Conservation (phyloP, 2,888 invertebrate species). For the Leucoma salicis region DNA sequence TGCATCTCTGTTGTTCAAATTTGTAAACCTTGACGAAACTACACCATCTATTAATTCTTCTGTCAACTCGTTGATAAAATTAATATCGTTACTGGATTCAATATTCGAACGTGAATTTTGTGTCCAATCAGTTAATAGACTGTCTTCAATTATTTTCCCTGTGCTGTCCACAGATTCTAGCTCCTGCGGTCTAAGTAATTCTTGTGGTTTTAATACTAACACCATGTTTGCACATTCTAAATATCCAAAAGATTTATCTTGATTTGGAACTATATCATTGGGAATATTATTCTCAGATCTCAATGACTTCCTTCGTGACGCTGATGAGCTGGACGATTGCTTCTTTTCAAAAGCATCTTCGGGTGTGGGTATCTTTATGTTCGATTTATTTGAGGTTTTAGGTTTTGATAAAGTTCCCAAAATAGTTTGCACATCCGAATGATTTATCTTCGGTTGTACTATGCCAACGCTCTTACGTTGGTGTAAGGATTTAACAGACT, state of each 20-base stretch:
- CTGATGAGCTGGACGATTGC: slow-evolving; percentile 25
- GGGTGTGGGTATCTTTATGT: slow-evolving; percentile 35
- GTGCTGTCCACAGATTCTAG: slow-evolving; percentile 4
- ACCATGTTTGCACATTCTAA: slow-evolving; percentile 36
- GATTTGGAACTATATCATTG: not conserved
- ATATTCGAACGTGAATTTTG: slow-evolving; percentile 23
- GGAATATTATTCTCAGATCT: slow-evolving; percentile 15
- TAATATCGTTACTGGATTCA: slow-evolving; percentile 24
- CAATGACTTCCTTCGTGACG: slow-evolving; percentile 31
- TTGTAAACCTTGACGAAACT: slow-evolving; percentile 27
- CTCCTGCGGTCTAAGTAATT: slow-evolving; percentile 2
- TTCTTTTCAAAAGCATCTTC: slow-evolving; percentile 31
- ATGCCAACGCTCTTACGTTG: slow-evolving; percentile 48
- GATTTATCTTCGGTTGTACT: slow-evolving; percentile 42
- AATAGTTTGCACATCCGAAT: slow-evolving; percentile 29
- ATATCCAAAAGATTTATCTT: slow-evolving; percentile 11
- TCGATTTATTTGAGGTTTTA: slow-evolving; percentile 41
- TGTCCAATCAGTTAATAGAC: slow-evolving; percentile 32
- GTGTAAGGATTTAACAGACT: slow-evolving; percentile 36
- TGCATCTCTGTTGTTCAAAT: slow-evolving; percentile 34
- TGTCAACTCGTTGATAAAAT: slow-evolving; percentile 44
- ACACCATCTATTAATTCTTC: slow-evolving; percentile 53
- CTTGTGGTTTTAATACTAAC: slow-evolving; percentile 30
- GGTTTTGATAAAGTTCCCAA: slow-evolving; percentile 34
- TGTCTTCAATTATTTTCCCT: slow-evolving; percentile 24